Evolutionary conservation across 2,113 vertebrate genomes (phyloP), one percentile per base, ranked within the genome.

Genomic region (Xenopus borealis): DNA sequence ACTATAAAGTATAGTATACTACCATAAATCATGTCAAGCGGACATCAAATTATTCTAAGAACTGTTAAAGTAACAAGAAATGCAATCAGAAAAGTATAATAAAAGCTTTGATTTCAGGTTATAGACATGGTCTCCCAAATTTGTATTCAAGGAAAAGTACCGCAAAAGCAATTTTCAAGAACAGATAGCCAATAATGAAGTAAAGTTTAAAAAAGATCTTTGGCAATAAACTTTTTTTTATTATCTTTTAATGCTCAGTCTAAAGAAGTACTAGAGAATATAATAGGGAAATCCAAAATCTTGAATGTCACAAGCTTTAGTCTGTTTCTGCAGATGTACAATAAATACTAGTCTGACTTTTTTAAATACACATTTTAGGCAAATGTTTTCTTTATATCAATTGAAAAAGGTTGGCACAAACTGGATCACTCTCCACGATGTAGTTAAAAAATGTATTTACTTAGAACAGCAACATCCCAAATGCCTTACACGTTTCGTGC

Each of bases 11-110:
- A 47, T 59, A 73, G 18, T 66, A 66, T 52, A 58, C 62, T 59
- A 66, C 52, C 55, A 73, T 73, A 73, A 73, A 73, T 73, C 72
- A 73, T 73, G 72, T 73, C 52, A 59, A 73, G 63, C 66, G 72
- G 72, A 58, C 72, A 66, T 73, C 30, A 66, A 40, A 73, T 73
- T 73, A 66, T 52, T 58, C 33, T 66, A 40, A 57, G 53, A 33
- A 20, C 52, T 73, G 62, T 45, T 73, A 66, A 59, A 19, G 63
- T 33, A 59, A 45, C 19, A 40, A 33, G 27, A 73, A 73, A 66
- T 58, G 63, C 44, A 66, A 66, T 73, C 72, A 40, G 58, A 16
- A 44, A 73, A 73, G 53, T 73, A 73, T 73, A 73, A 66, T 66
- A 33, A 73, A 63, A 52, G 63, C 62, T 73, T 55, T 73, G 62